Percentiles rank a stretch among this genome's conserved stretches.
phyloP scores from a whole-genome alignment of 1,140 invertebrate species.

The Drosophila nasuta region DNA sequence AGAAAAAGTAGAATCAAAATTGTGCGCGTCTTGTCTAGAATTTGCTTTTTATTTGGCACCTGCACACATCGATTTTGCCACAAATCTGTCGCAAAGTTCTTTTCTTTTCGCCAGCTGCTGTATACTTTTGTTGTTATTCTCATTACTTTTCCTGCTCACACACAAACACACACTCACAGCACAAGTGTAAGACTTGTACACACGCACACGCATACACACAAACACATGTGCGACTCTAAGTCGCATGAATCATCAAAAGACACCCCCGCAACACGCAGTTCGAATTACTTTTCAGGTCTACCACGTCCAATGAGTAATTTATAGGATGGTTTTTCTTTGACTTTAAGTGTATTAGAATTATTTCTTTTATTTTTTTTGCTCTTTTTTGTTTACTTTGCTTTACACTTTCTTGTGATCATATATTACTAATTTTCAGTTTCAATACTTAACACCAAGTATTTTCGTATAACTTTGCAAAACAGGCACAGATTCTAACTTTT shows the following conservation, averaged over 20 bases:
- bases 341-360: background rate
- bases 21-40: background rate
- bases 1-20: conserved; percentile 5
- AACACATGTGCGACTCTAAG: conserved; percentile 35
- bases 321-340: background rate
- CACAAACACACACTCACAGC: conserved; percentile 16
- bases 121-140: conserved; percentile 73
- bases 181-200: background rate
- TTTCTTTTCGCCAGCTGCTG: conserved; percentile 46
- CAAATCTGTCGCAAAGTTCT: conserved; percentile 49
- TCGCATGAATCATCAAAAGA: conserved; percentile 72
- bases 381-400: too few species aligned
- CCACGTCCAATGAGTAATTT: conserved; percentile 37
- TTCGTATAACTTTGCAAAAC: too few species aligned
- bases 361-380: background rate
- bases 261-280: conserved; percentile 46
- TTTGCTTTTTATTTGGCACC: conserved; percentile 26
- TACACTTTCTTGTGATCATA: too few species aligned
- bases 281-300: conserved; percentile 19
- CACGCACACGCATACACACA: conserved; percentile 14
- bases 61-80: conserved; percentile 71
- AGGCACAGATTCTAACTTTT: too few species aligned
- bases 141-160: conserved; percentile 47
- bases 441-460: too few species aligned
- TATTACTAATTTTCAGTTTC: too few species aligned